Evolutionary conservation across 1,140 invertebrate genomes (phyloP), one percentile per base, ranked within the genome.

Genomic region (Holcopasites calliopsidis): DNA sequence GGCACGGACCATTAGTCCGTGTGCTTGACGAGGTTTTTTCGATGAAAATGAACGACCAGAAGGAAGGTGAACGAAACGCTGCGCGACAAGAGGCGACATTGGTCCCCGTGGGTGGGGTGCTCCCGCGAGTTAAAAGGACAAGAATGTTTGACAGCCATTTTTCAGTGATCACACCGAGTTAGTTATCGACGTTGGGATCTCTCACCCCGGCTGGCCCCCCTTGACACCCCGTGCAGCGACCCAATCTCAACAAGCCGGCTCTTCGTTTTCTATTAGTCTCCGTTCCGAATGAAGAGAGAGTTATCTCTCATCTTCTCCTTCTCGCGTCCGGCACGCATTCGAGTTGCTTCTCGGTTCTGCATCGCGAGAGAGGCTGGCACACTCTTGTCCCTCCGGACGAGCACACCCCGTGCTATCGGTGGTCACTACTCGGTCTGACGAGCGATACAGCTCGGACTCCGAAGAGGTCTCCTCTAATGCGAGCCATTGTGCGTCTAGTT

Each of bases 61-160:
- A 23, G 31, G 13, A 64, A 50, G 44, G 26, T 49, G 75, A 76
- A 52, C 31, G 42, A 62, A 74, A 47, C n/a, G n/a, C n/a, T n/a
- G n/a, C n/a, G n/a, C n/a, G n/a, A n/a, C 35, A 31, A 76, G 73
- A 76, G 65, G 55, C 42, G 47, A 71, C 54, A 49, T 50, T 16
- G 65, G 73, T 68, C 72, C 70, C 60, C 71, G 82, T 86, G 85
- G 85, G 86, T 87, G 86, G 86, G 85, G 84, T 86, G 83, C 74
- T 80, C 84, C 85, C 77, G 62, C 83, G 84, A 88, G 83, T 87
- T 86, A 91, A 90, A 89, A 89, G 88, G 87, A 88, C 86, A 89
- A 87, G 88, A 88, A 90, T 91, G 86, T 91, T 91, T 91, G 90
- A 91, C 90, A 91, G 90, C 88, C 88, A 91, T 91, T 90, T 91